phyloP scores from a whole-genome alignment of 2,888 invertebrate genomes.

The Antheraea yamamai region DNA sequence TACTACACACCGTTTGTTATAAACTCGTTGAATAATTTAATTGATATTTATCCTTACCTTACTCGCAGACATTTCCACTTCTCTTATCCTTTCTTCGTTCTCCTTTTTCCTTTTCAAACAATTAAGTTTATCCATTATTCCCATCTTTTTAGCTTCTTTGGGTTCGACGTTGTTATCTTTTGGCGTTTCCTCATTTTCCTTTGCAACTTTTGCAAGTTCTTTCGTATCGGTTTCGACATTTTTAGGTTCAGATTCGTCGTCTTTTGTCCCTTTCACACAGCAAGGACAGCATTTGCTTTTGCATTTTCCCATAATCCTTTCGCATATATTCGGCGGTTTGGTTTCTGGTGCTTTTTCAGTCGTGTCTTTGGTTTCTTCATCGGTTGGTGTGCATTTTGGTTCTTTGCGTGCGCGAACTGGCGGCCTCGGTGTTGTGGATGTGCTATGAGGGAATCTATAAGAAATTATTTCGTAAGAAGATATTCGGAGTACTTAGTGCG shows the following conservation, averaged over 20 bases:
- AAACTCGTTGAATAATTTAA: background rate
- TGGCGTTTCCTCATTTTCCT: conserved; percentile 31
- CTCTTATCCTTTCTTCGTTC: conserved; percentile 54
- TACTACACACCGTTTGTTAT: background rate
- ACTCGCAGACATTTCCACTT: conserved; percentile 67
- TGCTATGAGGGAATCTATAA: conserved; percentile 73
- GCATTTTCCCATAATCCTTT: conserved; percentile 67
- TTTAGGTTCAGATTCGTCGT: conserved; percentile 33
- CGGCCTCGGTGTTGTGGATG: conserved; percentile 73
- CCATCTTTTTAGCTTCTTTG: conserved; percentile 42
- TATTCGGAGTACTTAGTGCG: background rate
- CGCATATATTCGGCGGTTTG: conserved; percentile 65
- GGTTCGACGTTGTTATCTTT: conserved; percentile 24
- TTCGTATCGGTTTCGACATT: conserved; percentile 34
- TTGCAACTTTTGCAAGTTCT: conserved; percentile 40
- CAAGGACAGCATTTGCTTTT: conserved; percentile 75
- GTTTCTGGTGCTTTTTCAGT: conserved; percentile 33
- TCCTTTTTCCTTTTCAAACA: conserved; percentile 69
- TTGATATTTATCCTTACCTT: conserved; percentile 51
- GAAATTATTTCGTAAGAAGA: background rate
- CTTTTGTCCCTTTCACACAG: conserved; percentile 60
- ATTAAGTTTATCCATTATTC: conserved; percentile 61
- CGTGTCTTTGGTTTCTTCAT: conserved; percentile 29
- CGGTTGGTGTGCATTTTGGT: conserved; percentile 44
- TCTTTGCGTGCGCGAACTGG: conserved; percentile 63